These are phyloP conservation scores for Callyntrura guangdongensis DNA, from an alignment of 2,888 invertebrate genomes.

Conservation along the genomic window DNA sequence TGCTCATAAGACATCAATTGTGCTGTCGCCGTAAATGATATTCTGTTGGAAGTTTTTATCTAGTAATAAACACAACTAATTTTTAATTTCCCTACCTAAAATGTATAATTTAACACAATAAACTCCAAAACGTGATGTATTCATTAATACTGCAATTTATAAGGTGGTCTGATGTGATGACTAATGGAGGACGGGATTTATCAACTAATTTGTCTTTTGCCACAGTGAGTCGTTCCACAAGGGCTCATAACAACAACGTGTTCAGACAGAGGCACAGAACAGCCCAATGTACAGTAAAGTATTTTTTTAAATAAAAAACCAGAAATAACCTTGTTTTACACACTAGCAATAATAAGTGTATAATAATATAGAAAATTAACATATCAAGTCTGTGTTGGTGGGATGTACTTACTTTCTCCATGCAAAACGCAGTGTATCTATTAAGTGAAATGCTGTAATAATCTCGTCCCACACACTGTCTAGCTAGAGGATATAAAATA, in stretches of 20 bases:
- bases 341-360: no score
- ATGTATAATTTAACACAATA: no score
- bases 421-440: slow-evolving; percentile 61
- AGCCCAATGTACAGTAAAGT: background rate
- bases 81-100: no score
- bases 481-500: background rate
- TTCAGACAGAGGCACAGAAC: background rate
- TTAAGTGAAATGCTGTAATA: slow-evolving; percentile 67
- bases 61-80: no score
- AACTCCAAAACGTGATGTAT: background rate
- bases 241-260: background rate
- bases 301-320: background rate
- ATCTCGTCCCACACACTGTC: slow-evolving; percentile 54
- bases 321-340: no score
- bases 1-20: no score
- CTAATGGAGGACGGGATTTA: slow-evolving; percentile 76
- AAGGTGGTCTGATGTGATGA: slow-evolving; percentile 45
- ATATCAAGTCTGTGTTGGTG: no score
- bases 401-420: slow-evolving; percentile 22
- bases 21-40: no score
- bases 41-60: no score
- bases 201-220: slow-evolving; percentile 73
- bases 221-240: slow-evolving; percentile 2
- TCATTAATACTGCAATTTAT: background rate
- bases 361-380: no score